A percentile compares a stretch with the other conserved stretches of the same genome.
Evolutionary conservation across 2,888 invertebrate genomes (phyloP).

Genomic region (Julus scandinavius): DNA sequence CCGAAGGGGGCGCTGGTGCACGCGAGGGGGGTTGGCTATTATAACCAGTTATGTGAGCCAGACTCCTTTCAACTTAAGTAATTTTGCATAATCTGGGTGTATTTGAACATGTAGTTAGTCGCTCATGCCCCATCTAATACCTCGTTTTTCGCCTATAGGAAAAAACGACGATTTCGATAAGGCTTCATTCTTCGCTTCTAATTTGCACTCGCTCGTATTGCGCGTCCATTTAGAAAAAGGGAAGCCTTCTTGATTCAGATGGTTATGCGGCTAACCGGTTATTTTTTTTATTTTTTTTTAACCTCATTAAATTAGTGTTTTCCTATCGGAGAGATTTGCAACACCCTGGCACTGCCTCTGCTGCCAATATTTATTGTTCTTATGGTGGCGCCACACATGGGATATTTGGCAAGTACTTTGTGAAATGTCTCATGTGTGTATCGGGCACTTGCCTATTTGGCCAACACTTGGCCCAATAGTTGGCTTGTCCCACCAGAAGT

Average conservation of each 20-base stretch:
- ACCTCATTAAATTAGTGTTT: background rate
- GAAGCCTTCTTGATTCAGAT: background rate
- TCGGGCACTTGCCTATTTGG: too few species aligned
- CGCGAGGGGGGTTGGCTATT: background rate
- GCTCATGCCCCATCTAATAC: background rate
- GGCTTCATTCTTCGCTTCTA: background rate
- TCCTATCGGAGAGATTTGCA: background rate
- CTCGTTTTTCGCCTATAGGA: background rate
- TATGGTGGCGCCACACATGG: too few species aligned
- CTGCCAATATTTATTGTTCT: background rate
- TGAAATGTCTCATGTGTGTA: too few species aligned
- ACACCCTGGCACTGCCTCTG: background rate
- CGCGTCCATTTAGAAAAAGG: background rate
- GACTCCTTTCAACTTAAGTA: background rate
- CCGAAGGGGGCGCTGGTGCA: background rate
- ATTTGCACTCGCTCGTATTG: background rate
- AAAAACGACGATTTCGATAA: background rate
- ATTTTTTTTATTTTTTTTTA: background rate
- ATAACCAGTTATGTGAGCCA: conserved; percentile 10
- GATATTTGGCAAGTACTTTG: too few species aligned
- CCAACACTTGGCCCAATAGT: too few species aligned
- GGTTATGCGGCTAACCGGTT: background rate
- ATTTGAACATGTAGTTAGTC: background rate
- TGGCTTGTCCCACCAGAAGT: too few species aligned
- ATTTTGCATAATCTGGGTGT: conserved; percentile 9